Base-by-base conservation (phyloP, 64 coral and sea anemone species). In the Trachythela sp. region DNA sequence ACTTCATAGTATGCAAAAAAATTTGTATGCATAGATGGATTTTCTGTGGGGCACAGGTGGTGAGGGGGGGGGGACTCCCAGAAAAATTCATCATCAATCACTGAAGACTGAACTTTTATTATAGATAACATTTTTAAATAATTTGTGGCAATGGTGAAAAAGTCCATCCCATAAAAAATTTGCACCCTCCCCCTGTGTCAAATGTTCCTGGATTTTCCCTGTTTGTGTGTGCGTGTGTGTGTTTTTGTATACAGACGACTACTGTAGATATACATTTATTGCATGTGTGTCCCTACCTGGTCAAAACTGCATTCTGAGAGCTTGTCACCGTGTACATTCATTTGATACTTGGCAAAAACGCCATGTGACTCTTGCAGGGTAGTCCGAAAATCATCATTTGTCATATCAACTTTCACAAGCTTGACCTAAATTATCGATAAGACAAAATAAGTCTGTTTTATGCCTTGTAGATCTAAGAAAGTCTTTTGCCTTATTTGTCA, bases 331-430 rank as follows among this genome's bases (percentile, higher is more conserved):
- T 80, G 75, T 35, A 80, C 30, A 29, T 80, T 80, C 75, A 80
- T 38, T 80, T 80, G 75, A 22, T 80, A 80, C 33, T 80, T 80
- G 75, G 75, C 75, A 80, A 80, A 80, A 2, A 80, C 31, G 15
- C 33, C 27, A 37, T 80, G 75, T 1, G 75, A 80, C 8, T 80
- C 33, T 8, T 13, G 31, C 4, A 80, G 31, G 75, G 75, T 80
- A 10, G 3, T 20, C 33, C 13, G 0, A 39, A 80, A 39, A 37
- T 80, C 32, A 0, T 80, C 75, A 80, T 39, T 37, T 17, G 13
- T 30, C 75, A 80, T 37, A 37, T 80, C 75, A 39, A 80, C 33
- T 80, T 38, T 36, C 4, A 80, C 75, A 37, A 80, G 75, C 75
- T 80, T 80, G 13, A 80, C 37, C 75, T 80, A 80, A 68, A 68